These are phyloP conservation scores for Gryon sp. DNA, from an alignment of 1,140 invertebrate species.

Conservation along the genomic window DNA sequence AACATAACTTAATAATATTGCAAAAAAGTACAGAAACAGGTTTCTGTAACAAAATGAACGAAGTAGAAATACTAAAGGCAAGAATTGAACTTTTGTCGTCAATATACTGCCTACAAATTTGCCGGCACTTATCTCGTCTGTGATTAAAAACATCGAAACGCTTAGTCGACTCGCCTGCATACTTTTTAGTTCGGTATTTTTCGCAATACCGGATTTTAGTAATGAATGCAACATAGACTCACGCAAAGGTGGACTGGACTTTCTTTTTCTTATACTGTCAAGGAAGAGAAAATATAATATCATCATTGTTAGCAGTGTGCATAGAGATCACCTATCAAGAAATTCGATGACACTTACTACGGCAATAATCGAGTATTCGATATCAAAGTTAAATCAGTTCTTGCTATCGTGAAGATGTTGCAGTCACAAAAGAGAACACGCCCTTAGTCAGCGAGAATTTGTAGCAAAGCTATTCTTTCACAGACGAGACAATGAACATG, in stretches of 20 bases:
- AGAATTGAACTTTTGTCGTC: constrained; percentile 4
- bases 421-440: constrained; percentile 36
- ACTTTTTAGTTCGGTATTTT: constrained; percentile 35
- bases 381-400: constrained; percentile 43
- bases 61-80: too few species aligned
- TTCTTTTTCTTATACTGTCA: too few species aligned
- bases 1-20: too few species aligned
- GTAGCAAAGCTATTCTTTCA: constrained; percentile 12
- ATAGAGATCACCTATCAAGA: constrained; percentile 26
- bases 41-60: too few species aligned
- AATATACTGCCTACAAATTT: constrained; percentile 25
- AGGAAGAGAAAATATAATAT: too few species aligned
- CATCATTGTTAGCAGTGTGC: constrained; percentile 25
- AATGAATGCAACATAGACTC: constrained; percentile 33
- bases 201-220: constrained; percentile 27
- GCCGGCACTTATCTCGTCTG: constrained; percentile 12
- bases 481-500: constrained; percentile 30
- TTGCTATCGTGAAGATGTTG: constrained; percentile 12
- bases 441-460: constrained; percentile 49
- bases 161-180: constrained; percentile 37
- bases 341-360: constrained; percentile 49
- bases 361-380: constrained; percentile 51
- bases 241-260: too few species aligned
- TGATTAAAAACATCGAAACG: constrained; percentile 37
- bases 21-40: too few species aligned